These are phyloP conservation scores for Heterocephalus glaber DNA, from an alignment of 2,113 vertebrate species.

Conservation along the genomic window DNA sequence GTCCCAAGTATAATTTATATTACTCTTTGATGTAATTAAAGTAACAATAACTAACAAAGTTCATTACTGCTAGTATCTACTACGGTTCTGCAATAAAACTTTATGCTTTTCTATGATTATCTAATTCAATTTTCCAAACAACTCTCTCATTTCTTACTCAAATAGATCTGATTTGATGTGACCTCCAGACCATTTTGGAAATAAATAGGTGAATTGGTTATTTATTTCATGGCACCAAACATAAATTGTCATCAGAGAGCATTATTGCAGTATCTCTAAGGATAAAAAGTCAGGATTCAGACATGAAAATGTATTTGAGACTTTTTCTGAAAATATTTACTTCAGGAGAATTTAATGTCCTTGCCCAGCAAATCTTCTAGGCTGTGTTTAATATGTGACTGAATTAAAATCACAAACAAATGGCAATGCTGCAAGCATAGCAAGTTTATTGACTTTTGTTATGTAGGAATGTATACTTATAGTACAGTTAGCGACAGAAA, in stretches of 20 bases:
- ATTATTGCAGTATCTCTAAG: slow-evolving; percentile 42
- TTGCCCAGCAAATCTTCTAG: slow-evolving; percentile 57
- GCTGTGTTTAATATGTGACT: slow-evolving; percentile 69
- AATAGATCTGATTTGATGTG: slow-evolving; percentile 45
- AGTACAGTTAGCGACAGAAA: slow-evolving; percentile 72
- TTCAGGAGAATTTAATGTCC: slow-evolving; percentile 69
- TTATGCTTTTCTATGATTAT: slow-evolving; percentile 14
- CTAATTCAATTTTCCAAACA: slow-evolving; percentile 48
- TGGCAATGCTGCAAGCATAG: slow-evolving; percentile 45
- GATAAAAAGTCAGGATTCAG: slow-evolving; percentile 55
- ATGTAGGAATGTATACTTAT: slow-evolving; percentile 58
- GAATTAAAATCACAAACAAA: slow-evolving; percentile 76
- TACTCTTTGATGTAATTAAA: slow-evolving; percentile 39
- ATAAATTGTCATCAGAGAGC: slow-evolving; percentile 67
- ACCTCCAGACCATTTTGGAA: slow-evolving; percentile 47
- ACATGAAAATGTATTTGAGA: slow-evolving; percentile 70
- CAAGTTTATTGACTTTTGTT: slow-evolving; percentile 73
- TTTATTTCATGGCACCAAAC: slow-evolving; percentile 52
- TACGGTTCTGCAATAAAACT: slow-evolving; percentile 6
- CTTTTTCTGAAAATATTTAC: slow-evolving; percentile 74
- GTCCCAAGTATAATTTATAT: slow-evolving; percentile 33
- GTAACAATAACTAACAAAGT: not conserved
- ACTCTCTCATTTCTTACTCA: slow-evolving; percentile 29
- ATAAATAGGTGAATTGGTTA: slow-evolving; percentile 64
- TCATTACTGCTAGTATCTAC: slow-evolving; percentile 27